phyloP scores from a whole-genome alignment of 2,113 vertebrate species.

The Aegithalos caudatus region DNA sequence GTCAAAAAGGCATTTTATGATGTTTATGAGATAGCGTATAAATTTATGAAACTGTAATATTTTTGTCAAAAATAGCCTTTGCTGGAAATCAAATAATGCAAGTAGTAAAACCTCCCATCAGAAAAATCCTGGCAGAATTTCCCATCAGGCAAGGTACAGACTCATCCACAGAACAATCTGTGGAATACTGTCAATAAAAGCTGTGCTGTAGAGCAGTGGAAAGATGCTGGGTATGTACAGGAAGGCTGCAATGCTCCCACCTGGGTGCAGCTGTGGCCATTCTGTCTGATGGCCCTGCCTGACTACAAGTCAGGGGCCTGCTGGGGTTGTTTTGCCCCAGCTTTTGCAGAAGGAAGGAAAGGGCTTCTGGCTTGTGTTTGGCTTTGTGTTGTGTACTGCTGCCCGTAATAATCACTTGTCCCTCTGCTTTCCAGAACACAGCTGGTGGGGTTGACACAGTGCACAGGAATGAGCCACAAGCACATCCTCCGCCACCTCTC shows the following conservation, averaged over 20 bases:
- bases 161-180: not conserved
- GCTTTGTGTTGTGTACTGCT: not conserved
- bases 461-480: not conserved
- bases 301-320: not conserved
- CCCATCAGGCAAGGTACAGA: not conserved
- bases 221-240: not conserved
- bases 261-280: not conserved
- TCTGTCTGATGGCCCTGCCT: not conserved
- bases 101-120: conserved; percentile 6
- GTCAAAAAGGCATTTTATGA: conserved; percentile 32
- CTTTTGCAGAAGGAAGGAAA: not conserved
- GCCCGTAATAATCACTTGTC: not conserved
- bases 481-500: not conserved
- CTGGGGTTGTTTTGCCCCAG: not conserved
- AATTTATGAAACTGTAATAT: conserved; percentile 35
- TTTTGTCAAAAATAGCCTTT: conserved; percentile 51
- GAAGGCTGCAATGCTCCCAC: not conserved
- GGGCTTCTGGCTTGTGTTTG: not conserved
- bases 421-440: not conserved
- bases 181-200: not conserved
- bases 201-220: not conserved
- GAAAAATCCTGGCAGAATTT: conserved; percentile 23
- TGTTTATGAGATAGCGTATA: conserved; percentile 36
- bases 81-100: conserved; percentile 53
- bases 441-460: not conserved